phyloP scores from a whole-genome alignment of 2,797 vertebrate species.

The Oceanodroma leucorhoa region DNA sequence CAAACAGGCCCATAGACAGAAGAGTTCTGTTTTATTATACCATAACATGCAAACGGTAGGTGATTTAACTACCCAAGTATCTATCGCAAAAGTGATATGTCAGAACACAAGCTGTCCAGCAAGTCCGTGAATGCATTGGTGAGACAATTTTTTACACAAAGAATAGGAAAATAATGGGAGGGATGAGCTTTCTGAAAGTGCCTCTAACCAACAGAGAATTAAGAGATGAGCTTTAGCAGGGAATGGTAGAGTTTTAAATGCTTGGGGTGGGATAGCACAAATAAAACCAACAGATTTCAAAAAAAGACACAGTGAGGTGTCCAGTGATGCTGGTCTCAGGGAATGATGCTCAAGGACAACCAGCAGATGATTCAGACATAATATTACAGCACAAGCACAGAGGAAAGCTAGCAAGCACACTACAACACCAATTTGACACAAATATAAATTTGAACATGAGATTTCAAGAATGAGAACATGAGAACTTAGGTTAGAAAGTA shows the following conservation, averaged over 20 bases:
- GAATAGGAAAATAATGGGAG: background rate
- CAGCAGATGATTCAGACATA: background rate
- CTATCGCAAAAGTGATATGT: background rate
- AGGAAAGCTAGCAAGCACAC: background rate
- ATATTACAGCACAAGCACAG: background rate
- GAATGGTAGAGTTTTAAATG: background rate
- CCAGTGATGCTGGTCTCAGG: background rate
- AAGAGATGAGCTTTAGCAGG: background rate
- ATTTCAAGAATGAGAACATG: background rate
- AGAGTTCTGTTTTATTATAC: background rate
- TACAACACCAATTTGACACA: background rate
- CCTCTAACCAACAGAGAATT: background rate
- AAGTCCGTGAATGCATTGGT: background rate
- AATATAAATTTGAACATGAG: background rate
- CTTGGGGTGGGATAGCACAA: background rate
- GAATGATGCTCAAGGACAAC: background rate
- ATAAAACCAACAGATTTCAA: background rate
- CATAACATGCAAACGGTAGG: background rate
- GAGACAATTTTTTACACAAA: background rate
- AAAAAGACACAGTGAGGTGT: background rate
- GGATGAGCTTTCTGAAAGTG: background rate
- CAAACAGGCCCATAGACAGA: background rate
- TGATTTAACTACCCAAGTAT: background rate
- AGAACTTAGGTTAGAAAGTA: background rate
- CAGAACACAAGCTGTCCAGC: background rate